Evolutionary conservation across 2,888 invertebrate species (phyloP), one percentile per base, ranked within the genome.

Genomic region (Sinotaia quadrata): DNA sequence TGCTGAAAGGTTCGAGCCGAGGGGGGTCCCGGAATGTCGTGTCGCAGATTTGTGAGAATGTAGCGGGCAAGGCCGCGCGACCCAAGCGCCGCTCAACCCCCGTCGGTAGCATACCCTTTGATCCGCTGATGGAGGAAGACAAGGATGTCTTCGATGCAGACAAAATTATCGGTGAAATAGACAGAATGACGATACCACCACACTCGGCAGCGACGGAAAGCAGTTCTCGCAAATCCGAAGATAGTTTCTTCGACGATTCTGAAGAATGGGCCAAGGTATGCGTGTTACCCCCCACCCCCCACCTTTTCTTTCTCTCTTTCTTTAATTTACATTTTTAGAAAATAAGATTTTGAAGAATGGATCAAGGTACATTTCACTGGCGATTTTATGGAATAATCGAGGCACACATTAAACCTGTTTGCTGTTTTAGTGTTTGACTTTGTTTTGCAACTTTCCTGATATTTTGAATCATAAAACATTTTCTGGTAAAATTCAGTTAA

Each of bases 201-300:
- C 12, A 31, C 36, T 8, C 34, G 29, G 56, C n/a, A 0, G 29
- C 31, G 4, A 18, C 31, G 3, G 2, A 34, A 12, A 34, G 15
- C n/a, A 21, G 18, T 10, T 4, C 52, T 31, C 52, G 54, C 54
- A 54, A 65, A 47, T 41, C 56, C 0, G 69, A 68, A 8, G 67
- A 69, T 34, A n/a, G n/a, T n/a, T 68, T 70, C 18, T 74, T 74
- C 57, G 75, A 72, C 49, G 74, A 72, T 51, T 68, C 67, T 34
- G 95, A 96, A 89, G 97, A 97, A 90, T 97, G 97, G 95, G 95
- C 95, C 31, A 95, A 96, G 83, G 86, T 87, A 72, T 52, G 68
- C n/a, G 24, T 10, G 18, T 7, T 47, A 21, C n/a, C n/a, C n/a
- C n/a, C n/a, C n/a, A n/a, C n/a, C n/a, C n/a, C n/a, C n/a, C n/a